Evolutionary conservation across 23 tunicate genomes (phyloP).

Genomic region (Corella eumyota): DNA sequence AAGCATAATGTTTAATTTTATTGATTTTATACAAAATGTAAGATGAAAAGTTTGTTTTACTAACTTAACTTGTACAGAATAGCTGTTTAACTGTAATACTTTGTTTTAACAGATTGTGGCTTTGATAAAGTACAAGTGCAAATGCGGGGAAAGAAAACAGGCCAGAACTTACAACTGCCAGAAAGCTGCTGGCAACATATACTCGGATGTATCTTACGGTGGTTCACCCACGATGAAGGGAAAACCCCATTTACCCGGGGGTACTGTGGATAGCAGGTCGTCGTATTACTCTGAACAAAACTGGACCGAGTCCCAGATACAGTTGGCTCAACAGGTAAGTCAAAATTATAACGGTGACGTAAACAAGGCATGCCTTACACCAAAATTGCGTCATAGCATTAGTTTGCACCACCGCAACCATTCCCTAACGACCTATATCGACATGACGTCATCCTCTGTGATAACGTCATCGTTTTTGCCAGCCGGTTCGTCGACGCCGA

Average conservation of each 20-base stretch:
- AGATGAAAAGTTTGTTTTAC: neutral
- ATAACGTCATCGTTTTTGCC: too few species aligned
- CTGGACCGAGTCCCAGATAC: constrained; percentile 42
- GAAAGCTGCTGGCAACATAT: constrained; percentile 14
- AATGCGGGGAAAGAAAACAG: constrained; percentile 11
- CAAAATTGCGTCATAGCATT: neutral
- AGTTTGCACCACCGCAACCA: neutral
- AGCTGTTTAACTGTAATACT: neutral
- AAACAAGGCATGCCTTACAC: neutral
- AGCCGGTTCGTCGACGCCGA: neutral
- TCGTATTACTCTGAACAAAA: constrained; percentile 44
- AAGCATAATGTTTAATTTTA: constrained; percentile 13
- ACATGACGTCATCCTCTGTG: neutral
- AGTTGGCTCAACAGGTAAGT: constrained; percentile 21
- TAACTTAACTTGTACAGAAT: too few species aligned
- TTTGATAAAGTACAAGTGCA: constrained; percentile 22
- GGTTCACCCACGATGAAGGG: constrained; percentile 5
- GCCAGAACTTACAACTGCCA: constrained; percentile 13
- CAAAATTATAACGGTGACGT: neutral
- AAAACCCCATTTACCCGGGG: constrained; percentile 4
- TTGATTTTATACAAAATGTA: neutral
- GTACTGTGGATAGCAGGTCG: constrained; percentile 52
- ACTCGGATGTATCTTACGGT: constrained; percentile 9
- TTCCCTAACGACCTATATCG: constrained; percentile 1
- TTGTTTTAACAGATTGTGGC: constrained; percentile 13